Percentiles rank a stretch among this genome's conserved stretches.
Evolutionary conservation across 2,888 invertebrate species (phyloP).

Genomic region (Adelphocoris suturalis): DNA sequence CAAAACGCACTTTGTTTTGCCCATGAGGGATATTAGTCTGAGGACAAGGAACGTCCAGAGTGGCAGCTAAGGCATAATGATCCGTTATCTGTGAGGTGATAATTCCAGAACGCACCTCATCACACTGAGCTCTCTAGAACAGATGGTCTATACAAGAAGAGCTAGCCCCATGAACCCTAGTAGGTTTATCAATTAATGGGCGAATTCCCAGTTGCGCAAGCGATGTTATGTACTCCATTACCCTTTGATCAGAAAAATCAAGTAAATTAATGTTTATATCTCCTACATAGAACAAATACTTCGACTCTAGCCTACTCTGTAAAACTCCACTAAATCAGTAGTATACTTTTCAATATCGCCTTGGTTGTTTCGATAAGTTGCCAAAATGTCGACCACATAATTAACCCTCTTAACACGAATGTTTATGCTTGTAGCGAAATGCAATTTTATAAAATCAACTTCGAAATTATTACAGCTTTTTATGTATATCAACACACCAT

Average conservation of each 20-base stretch:
- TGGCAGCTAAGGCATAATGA: background rate
- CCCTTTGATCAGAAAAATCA: background rate
- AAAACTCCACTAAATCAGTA: slow-evolving; percentile 23
- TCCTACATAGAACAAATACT: slow-evolving; percentile 22
- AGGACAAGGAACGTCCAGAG: background rate
- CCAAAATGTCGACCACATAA: background rate
- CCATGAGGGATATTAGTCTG: background rate
- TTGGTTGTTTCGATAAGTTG: background rate
- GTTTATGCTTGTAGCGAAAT: slow-evolving; percentile 33
- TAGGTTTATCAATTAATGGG: slow-evolving; percentile 35
- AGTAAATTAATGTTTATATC: slow-evolving; percentile 43
- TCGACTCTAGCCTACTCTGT: background rate
- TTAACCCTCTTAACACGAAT: background rate
- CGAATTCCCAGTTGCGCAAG: background rate
- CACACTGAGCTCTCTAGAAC: slow-evolving; percentile 10
- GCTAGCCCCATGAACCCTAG: slow-evolving; percentile 17
- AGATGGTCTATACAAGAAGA: slow-evolving; percentile 47
- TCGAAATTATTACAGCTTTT: background rate
- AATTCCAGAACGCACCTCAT: background rate
- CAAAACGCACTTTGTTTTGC: background rate
- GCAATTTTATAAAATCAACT: background rate
- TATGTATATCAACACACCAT: slow-evolving; percentile 29
- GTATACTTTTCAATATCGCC: background rate
- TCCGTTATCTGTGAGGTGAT: slow-evolving; percentile 38
- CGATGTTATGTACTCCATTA: background rate